Evolutionary conservation across 2,113 vertebrate genomes (phyloP).

Genomic region (Engystomops pustulosus): DNA sequence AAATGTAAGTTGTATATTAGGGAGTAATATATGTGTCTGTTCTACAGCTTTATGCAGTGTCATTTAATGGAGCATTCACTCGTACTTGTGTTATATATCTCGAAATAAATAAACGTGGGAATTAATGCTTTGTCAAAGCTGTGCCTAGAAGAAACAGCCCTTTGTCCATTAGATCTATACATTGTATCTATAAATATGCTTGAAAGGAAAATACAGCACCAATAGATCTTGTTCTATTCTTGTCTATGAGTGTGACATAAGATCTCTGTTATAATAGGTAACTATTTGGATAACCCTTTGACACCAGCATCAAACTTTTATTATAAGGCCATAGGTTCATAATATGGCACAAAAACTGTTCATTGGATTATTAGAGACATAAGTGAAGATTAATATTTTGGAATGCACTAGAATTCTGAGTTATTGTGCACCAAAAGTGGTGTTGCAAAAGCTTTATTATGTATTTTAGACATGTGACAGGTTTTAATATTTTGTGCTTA

Average conservation of each 20-base stretch:
- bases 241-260: background rate
- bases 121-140: conserved; percentile 15
- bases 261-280: background rate
- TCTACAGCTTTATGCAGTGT: conserved; percentile 50
- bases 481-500: too few relatives aligned
- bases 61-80: conserved; percentile 54
- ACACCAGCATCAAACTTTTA: background rate
- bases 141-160: background rate
- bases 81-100: conserved; percentile 44
- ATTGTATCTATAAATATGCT: conserved; percentile 28
- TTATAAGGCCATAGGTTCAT: background rate
- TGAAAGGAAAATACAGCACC: background rate
- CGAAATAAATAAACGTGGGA: conserved; percentile 39
- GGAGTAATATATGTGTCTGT: conserved; percentile 50
- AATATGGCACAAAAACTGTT: background rate
- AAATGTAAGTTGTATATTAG: conserved; percentile 39
- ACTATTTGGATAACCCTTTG: background rate
- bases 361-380: background rate
- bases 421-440: too few relatives aligned
- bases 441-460: too few relatives aligned
- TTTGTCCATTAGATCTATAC: background rate
- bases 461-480: too few relatives aligned
- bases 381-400: too few relatives aligned
- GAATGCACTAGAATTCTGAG: too few relatives aligned
- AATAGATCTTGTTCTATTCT: background rate